Evolutionary conservation across 2,797 vertebrate species (phyloP), one percentile per base, ranked within the genome.

Genomic region (Neomorphus geoffroyi): DNA sequence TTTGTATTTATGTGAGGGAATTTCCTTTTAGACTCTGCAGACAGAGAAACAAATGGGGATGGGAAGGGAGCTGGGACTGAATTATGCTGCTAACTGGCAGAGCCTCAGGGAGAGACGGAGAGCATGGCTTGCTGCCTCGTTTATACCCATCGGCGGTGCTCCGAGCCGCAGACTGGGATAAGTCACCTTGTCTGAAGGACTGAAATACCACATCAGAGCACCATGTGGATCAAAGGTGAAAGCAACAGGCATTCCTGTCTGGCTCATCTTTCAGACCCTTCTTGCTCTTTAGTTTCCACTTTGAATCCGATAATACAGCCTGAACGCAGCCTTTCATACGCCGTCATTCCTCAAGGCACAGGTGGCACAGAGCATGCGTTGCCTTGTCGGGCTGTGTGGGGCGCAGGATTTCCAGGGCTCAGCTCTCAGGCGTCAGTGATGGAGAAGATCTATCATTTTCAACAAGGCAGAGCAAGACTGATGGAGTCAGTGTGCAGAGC

Each of bases 1-100:
- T 95, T 94, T 95, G 84, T 94, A 96, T 97, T 93, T 86, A 88
- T 90, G 95, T 24, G 45, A 90, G 82, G 75, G 93, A 94, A 58
- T 93, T 96, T 96, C 88, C 91, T 95, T 70, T 65, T 57, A 69
- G 84, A 77, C 69, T 94, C 51, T 77, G 39, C 74, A 88, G 45
- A 50, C 80, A 91, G 56, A 43, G 48, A 51, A 64, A 66, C 78
- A 81, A 48, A 39, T 5, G 23, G 53, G n/a, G 33, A 21, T 7
- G 60, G 81, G 39, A 74, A 64, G 51, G 13, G 35, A 92, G 35
- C 50, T 60, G 70, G 73, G 56, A 21, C 53, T 91, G 77, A 93
- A 86, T 91, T 57, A 70, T 66, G 62, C 32, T 11, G 10, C 35
- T 90, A 61, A 43, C 18, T 66, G 78, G 54, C 80, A 83, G 78